Evolutionary conservation across 2,113 vertebrate species (phyloP).

Genomic region (Enhydra lutris): DNA sequence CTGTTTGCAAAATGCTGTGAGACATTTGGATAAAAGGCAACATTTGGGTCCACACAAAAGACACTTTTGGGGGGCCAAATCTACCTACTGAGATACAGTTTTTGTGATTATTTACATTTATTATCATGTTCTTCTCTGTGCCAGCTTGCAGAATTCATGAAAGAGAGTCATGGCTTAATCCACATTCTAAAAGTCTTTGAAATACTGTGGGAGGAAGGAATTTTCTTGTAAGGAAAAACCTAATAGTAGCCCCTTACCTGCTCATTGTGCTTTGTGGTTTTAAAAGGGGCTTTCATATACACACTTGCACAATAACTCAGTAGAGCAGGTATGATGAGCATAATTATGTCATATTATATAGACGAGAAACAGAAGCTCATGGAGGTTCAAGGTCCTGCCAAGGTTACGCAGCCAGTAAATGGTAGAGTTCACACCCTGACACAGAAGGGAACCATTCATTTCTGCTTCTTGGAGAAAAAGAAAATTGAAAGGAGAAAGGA

Average conservation of each 20-base stretch:
- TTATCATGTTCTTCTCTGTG: background rate
- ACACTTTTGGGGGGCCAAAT: background rate
- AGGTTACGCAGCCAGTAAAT: background rate
- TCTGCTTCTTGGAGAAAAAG: background rate
- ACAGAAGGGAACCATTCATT: background rate
- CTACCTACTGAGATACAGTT: background rate
- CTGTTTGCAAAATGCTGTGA: background rate
- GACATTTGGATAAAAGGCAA: conserved; percentile 43
- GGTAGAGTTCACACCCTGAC: background rate
- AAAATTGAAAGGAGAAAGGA: background rate
- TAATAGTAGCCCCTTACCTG: background rate
- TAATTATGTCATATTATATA: background rate
- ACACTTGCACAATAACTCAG: background rate
- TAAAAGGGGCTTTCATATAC: background rate
- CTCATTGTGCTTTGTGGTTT: background rate
- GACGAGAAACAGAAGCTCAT: background rate
- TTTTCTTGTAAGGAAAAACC: conserved; percentile 8
- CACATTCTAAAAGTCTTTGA: background rate
- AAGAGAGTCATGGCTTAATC: background rate
- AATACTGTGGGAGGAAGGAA: background rate
- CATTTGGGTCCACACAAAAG: conserved; percentile 3
- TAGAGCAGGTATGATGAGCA: background rate
- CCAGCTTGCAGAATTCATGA: background rate
- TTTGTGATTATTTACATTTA: conserved; percentile 40
- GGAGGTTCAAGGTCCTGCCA: background rate